Conservation (phyloP, 2,797 vertebrate genomes). For the Catharus ustulatus region DNA sequence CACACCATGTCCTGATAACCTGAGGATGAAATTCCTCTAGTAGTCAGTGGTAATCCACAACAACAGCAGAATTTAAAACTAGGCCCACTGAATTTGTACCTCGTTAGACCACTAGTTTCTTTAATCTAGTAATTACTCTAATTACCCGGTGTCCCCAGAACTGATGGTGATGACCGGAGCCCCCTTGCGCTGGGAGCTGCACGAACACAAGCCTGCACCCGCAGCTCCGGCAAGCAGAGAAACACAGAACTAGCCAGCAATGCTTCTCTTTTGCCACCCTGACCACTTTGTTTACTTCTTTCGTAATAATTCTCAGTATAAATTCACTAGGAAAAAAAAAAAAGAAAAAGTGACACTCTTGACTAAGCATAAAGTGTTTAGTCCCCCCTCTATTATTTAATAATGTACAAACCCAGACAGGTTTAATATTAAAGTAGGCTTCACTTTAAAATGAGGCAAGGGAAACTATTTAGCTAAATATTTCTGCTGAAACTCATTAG, state of each 20-base stretch:
- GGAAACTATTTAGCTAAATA: not conserved
- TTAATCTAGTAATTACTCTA: not conserved
- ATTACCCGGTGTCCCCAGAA: not conserved
- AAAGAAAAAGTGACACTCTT: not conserved
- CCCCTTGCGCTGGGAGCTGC: slow-evolving; percentile 15
- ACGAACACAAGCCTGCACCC: not conserved
- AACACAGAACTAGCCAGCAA: not conserved
- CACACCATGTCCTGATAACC: not conserved
- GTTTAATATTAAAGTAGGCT: slow-evolving; percentile 7
- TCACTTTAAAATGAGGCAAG: not conserved
- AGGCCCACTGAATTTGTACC: not conserved
- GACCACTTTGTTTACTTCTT: not conserved
- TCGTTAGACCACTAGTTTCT: not conserved
- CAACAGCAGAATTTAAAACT: not conserved
- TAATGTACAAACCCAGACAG: not conserved
- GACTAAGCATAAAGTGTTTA: not conserved
- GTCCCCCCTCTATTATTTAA: not conserved
- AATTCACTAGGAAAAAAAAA: not conserved
- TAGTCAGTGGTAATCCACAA: not conserved
- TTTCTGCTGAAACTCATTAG: not conserved
- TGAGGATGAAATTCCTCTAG: not conserved
- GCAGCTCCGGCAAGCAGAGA: not conserved
- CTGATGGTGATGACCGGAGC: not conserved
- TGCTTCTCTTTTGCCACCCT: not conserved
- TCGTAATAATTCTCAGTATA: not conserved